Base-by-base conservation (phyloP, 2,797 vertebrate genomes). In the Centropyge bicolor region DNA sequence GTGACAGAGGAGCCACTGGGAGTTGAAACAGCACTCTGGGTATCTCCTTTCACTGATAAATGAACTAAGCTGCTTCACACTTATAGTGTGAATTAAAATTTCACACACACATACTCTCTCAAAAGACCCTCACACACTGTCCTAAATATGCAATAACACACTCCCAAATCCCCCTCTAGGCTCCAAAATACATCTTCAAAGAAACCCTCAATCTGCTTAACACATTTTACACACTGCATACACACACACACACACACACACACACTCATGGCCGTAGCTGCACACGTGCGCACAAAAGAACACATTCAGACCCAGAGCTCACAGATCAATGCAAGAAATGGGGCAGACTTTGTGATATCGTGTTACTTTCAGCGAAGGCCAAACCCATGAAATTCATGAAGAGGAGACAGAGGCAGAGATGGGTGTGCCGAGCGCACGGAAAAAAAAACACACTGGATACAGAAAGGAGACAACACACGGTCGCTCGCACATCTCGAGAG, bases 61-160 rank as follows among this genome's bases (percentile, higher is more conserved):
- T 90, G 80, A 91, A 89, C 86, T 88, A 86, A 87, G 88, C 86
- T 74, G 83, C 90, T 87, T 91, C 90, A 88, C 91, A 87, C 84
- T 80, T 88, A 90, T 48, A 84, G 91, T 93, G 91, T 92, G 91
- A 94, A 93, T 93, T 92, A 86, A 90, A 93, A 93, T 91, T 93
- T 94, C 89, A 91, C 92, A 92, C 89, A 89, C 88, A 86, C 76
- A 80, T 65, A 77, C 77, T 78, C 85, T 67, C 86, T 86, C 75
- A 86, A 89, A 91, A 91, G 88, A 89, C 87, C 83, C 84, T 88
- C 83, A 61, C 86, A 86, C 90, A 74, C 81, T 90, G 85, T 90
- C 86, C 86, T 90, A 93, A 90, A 91, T 91, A 92, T 90, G 88
- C 83, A 91, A 92, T 91, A 89, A 87, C 92, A 91, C 85, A 87